A percentile compares a stretch with the other conserved stretches of the same genome.
phyloP scores from a whole-genome alignment of 2,113 vertebrate species.

The Seriola dumerili region DNA sequence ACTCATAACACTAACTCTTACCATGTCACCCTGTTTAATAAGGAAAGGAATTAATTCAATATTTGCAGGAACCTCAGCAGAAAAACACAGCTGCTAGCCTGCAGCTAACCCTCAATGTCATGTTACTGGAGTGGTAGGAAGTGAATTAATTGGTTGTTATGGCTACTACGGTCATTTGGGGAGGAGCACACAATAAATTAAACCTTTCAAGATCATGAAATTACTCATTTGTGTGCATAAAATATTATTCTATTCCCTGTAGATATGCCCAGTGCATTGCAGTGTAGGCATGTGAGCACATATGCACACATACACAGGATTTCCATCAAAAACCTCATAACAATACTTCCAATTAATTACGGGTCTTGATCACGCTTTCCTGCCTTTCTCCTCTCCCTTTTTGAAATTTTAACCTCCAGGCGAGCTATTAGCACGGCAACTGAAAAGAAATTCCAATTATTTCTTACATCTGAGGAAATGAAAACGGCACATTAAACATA shows the following conservation, averaged over 20 bases:
- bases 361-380: conserved; percentile 55
- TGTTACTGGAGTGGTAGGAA: not conserved
- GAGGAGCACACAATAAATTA: not conserved
- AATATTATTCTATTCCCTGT: not conserved
- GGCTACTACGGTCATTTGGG: not conserved
- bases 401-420: conserved; percentile 67
- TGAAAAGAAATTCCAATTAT: conserved; percentile 70
- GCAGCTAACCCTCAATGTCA: not conserved
- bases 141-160: not conserved
- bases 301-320: conserved; percentile 12
- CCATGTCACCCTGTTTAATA: not conserved
- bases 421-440: conserved; percentile 63
- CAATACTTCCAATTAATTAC: conserved; percentile 67
- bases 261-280: not conserved
- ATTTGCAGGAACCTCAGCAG: not conserved
- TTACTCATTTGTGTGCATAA: not conserved
- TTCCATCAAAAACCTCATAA: conserved; percentile 45
- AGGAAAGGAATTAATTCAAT: not conserved
- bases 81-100: not conserved
- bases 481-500: conserved; percentile 69
- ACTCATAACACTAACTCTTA: not conserved
- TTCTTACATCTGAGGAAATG: conserved; percentile 66
- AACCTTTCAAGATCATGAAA: not conserved
- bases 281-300: conserved; percentile 8
- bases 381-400: conserved; percentile 38